Base-by-base conservation (phyloP, 2,113 vertebrate genomes). In the Tursiops truncatus region DNA sequence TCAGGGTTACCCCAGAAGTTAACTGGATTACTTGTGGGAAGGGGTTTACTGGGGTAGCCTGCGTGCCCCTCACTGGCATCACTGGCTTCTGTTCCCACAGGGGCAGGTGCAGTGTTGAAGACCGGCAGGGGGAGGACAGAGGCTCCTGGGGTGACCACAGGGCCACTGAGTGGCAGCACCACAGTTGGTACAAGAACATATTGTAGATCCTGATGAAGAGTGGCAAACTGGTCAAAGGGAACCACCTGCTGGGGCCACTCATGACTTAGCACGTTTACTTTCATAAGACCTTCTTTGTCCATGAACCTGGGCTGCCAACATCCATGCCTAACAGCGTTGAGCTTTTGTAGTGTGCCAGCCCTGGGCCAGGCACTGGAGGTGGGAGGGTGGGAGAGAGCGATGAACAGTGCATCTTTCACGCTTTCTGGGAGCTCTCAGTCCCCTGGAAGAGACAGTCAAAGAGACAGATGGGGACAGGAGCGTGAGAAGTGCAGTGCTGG, bases 301-400 rank as follows among this genome's bases (percentile, higher is more conserved):
- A 8, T 68, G 47, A 33, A 81, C 62, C 44, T 12, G 2, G 25
- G 20, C 76, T 33, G n/a, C 26, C 74, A 41, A 21, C 33, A 31
- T 38, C 23, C 23, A 53, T 6, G 20, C 5, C 12, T 6, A 28
- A 82, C 17, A 83, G 25, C 20, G 62, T 80, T 53, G 74, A 67
- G 47, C 33, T 89, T 56, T 31, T 25, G 20, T 26, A 31, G 26
- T 23, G 47, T 65, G n/a, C n/a, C 1, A n/a, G 70, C 28, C 56
- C 20, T 12, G 31, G 62, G 74, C 8, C 12, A 33, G n/a, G 44
- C 17, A 28, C 25, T n/a, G 11, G 60, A 53, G 60, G 33, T 21
- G n/a, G 56, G 38, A 23, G 15, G 10, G 10, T 10, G 8, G 18
- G 33, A 12, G 62, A 68, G 23, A 12, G 23, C 0, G 2, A 28